Conservation (phyloP, 2,113 vertebrate species). For the Anguilla rostrata region DNA sequence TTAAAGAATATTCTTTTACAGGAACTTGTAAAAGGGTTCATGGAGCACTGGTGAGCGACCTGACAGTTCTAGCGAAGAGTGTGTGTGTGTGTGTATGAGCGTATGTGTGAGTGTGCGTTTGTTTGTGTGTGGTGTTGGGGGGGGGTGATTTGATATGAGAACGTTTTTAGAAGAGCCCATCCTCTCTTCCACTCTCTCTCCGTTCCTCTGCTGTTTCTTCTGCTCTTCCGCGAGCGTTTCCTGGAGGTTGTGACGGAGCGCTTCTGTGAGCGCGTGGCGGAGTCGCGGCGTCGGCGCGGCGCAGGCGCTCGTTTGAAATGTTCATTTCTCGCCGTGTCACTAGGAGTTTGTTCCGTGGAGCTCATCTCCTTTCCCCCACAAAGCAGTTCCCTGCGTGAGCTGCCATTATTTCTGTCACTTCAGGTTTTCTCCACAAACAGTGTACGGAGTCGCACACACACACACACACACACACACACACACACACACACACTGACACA, state of each 20-base stretch:
- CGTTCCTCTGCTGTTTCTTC: neutral
- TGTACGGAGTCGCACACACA: neutral
- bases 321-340: constrained; percentile 24
- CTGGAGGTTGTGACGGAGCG: neutral
- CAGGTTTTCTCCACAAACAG: neutral
- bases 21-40: too few relatives aligned
- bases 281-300: neutral
- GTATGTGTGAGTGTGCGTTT: too few relatives aligned
- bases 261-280: neutral
- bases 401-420: neutral
- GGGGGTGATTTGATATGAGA: neutral
- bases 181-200: neutral
- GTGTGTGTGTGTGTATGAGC: too few relatives aligned
- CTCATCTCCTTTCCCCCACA: neutral
- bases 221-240: neutral
- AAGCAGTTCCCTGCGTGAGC: neutral
- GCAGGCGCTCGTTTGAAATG: constrained; percentile 9
- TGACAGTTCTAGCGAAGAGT: too few relatives aligned
- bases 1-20: too few relatives aligned
- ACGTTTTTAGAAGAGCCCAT: neutral
- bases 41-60: too few relatives aligned
- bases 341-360: neutral
- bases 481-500: constrained; percentile 11
- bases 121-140: too few relatives aligned
- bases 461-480: neutral